phyloP scores from a whole-genome alignment of 2,113 vertebrate genomes.

The Xiphophorus couchianus region DNA sequence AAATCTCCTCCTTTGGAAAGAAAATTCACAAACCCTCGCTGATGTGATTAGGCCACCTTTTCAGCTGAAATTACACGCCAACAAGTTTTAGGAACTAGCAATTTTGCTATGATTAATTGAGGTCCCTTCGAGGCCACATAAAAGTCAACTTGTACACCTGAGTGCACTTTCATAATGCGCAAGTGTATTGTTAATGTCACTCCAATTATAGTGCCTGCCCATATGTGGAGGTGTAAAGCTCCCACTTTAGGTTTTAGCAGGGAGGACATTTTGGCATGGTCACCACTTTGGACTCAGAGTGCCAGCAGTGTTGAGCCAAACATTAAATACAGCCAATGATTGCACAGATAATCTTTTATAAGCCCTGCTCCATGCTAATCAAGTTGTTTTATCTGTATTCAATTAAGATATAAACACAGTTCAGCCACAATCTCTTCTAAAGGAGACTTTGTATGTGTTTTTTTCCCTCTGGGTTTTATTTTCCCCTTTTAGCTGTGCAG shows the following conservation, averaged over 20 bases:
- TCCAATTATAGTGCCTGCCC: constrained; percentile 52
- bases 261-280: constrained; percentile 36
- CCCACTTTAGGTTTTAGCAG: constrained; percentile 16
- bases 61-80: constrained; percentile 60
- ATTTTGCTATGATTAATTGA: constrained; percentile 64
- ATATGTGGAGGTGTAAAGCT: constrained; percentile 51
- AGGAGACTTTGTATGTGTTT: background rate
- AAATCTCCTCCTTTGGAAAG: constrained; percentile 6
- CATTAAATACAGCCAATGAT: constrained; percentile 38
- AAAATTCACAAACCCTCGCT: constrained; percentile 31
- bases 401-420: background rate
- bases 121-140: constrained; percentile 49
- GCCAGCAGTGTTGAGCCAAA: constrained; percentile 42
- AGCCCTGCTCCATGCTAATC: constrained; percentile 29
- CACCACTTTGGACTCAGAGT: constrained; percentile 34
- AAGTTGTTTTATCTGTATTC: constrained; percentile 29
- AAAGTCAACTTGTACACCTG: constrained; percentile 56
- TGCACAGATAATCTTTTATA: constrained; percentile 40
- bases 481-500: background rate
- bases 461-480: background rate
- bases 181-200: constrained; percentile 66
- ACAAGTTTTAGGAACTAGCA: constrained; percentile 60
- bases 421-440: background rate
- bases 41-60: constrained; percentile 55
- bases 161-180: constrained; percentile 55